Base-by-base conservation (phyloP, 2,797 vertebrate species). In the Miichthys miiuy region DNA sequence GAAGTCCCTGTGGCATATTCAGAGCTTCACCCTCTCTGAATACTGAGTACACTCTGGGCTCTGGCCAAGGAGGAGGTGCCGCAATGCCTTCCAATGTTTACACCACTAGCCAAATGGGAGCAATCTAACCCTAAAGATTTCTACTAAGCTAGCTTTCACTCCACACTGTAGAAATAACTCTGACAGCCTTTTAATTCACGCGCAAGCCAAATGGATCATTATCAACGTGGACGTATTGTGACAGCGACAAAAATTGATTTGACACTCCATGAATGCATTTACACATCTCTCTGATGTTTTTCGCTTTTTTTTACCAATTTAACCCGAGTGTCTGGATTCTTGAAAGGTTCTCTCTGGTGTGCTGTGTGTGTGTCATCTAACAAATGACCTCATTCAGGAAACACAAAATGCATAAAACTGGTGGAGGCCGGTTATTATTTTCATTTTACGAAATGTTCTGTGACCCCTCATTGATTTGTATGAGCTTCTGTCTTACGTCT, bases 71-170 rank as follows among this genome's bases (percentile, higher is more conserved):
- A 83, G 75, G 84, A 80, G 83, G 72, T 78, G 72, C 86, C 60
- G 81, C 65, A 46, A 17, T 71, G 73, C 75, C 69, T 85, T 86
- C 81, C 82, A 87, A 61, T 87, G 80, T 91, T 92, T 90, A 87
- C 84, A 80, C 68, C 84, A 71, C 34, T 42, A 74, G 72, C 63
- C 86, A 82, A 90, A 88, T 70, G 82, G 82, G 84, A 91, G 73
- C 73, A 72, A 55, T 72, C 77, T 80, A 87, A 88, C 80, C 86
- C 79, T 0, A 3, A 86, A 80, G 89, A 87, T 80, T 81, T 72
- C 54, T 27, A 3, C 34, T 42, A 21, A 75, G 80, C 80, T 88
- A 68, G 60, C 74, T 72, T 84, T 69, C 62, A 55, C 61, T 81
- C 54, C 30, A 34, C 70, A 14, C 47, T 5, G 48, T 72, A 71